phyloP scores from a whole-genome alignment of 2,797 vertebrate genomes.

The Poeciliopsis presidionis region DNA sequence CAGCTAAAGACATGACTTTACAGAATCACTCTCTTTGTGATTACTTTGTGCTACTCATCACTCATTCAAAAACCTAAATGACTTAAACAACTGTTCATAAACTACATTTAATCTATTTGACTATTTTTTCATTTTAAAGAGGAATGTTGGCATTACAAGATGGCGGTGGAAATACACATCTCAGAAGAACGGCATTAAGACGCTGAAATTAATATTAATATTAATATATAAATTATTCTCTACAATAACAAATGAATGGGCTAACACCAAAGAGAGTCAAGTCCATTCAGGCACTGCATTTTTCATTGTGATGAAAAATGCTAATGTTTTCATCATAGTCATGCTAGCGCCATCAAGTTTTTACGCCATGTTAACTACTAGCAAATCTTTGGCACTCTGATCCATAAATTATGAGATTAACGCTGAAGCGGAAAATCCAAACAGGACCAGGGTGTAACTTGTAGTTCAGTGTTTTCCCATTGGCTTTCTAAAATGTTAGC shows the following conservation, averaged over 20 bases:
- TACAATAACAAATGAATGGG: background rate
- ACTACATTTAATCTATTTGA: background rate
- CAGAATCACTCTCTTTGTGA: too few species aligned
- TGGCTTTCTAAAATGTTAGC: background rate
- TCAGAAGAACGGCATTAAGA: background rate
- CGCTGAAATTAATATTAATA: background rate
- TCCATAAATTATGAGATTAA: background rate
- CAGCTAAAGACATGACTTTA: too few species aligned
- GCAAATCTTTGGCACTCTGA: background rate
- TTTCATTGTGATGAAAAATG: background rate
- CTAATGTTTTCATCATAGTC: background rate
- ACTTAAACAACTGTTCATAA: background rate
- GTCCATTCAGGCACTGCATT: background rate
- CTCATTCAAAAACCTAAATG: too few species aligned
- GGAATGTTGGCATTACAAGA: background rate
- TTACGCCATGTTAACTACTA: background rate
- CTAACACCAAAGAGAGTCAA: background rate
- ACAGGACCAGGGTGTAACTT: slow-evolving; percentile 4
- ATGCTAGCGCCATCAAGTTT: background rate
- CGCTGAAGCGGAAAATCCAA: background rate
- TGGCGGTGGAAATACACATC: background rate
- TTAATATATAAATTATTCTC: background rate
- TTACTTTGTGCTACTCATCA: too few species aligned
- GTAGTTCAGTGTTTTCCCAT: background rate
- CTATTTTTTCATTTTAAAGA: background rate